A percentile compares a stretch with the other conserved stretches of the same genome.
These are phyloP conservation scores for Tetragonula carbonaria DNA, from an alignment of 2,888 invertebrate genomes.

Conservation along the genomic window DNA sequence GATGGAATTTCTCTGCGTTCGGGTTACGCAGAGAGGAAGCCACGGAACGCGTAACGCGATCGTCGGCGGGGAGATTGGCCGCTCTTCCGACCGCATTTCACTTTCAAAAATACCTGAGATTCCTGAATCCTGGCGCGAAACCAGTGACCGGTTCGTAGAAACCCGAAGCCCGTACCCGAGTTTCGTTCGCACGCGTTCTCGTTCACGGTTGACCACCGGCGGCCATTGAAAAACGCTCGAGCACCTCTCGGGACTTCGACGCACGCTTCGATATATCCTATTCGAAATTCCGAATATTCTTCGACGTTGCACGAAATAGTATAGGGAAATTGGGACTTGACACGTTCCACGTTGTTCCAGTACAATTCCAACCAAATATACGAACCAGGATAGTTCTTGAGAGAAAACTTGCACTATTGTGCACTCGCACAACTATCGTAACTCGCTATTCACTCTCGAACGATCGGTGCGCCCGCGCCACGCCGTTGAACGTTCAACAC, in stretches of 20 bases:
- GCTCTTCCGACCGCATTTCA: constrained; percentile 25
- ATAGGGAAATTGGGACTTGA: neutral
- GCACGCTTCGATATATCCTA: neutral
- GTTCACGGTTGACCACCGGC: neutral
- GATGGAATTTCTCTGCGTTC: neutral
- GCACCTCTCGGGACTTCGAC: neutral
- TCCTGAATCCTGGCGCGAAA: constrained; percentile 11
- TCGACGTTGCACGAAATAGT: neutral
- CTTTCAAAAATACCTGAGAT: constrained; percentile 40
- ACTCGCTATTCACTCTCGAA: neutral
- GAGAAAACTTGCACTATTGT: neutral
- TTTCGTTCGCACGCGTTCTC: neutral
- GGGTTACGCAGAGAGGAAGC: neutral
- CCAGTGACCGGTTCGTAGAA: neutral
- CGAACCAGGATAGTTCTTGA: neutral
- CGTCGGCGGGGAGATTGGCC: constrained; percentile 6
- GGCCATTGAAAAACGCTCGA: neutral
- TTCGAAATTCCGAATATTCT: constrained; percentile 19
- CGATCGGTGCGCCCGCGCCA: no score
- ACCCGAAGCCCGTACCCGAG: neutral
- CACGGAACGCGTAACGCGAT: constrained; percentile 24
- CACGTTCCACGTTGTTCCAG: neutral
- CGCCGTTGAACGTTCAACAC: neutral
- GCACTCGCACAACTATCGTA: neutral
- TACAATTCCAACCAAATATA: neutral